Evolutionary conservation across 2,888 invertebrate genomes (phyloP), one percentile per base, ranked within the genome.

Genomic region (Scotopteryx bipunctaria): DNA sequence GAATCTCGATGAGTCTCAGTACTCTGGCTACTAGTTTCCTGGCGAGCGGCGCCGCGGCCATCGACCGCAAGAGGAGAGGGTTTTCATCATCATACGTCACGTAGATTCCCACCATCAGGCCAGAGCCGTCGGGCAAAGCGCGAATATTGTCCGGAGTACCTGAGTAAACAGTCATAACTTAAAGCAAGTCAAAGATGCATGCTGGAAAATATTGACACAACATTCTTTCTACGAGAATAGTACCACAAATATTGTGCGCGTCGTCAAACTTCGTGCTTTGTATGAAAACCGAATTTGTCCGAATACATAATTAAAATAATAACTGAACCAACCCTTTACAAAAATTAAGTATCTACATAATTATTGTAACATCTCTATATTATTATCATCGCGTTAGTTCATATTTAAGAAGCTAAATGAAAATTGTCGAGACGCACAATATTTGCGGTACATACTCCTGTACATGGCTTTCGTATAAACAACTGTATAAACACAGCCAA

Each of bases 131-230:
- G 13, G 92, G 92, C 15, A 89, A 64, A 1, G 65, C 66, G 9
- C 83, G 83, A 9, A 92, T 33, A 64, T 95, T 96, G 81, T 96
- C 96, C 0, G 95, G 94, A 6, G 92, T 55, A 42, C 93, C 91
- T 90, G 70, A 8, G 4, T 27, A 37, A 36, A 46, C 32, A 46
- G 3, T 32, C 4, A 16, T 15, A 31, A 16, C 1, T 36, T 9
- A 45, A 21, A 13, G 19, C 6, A 23, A 32, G 5, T n/a, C 11
- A 5, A n/a, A n/a, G n/a, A n/a, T n/a, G n/a, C n/a, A n/a, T n/a
- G n/a, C n/a, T n/a, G n/a, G n/a, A n/a, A n/a, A n/a, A n/a, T n/a
- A n/a, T n/a, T n/a, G n/a, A 14, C 14, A 21, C 1, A 16, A 35
- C 17, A 17, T 21, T 41, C 19, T 38, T 31, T 13, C 6, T 5